Percentiles rank a stretch among this genome's conserved stretches.
Evolutionary conservation across 2,888 invertebrate genomes (phyloP).

Genomic region (Leptopilina syphax): DNA sequence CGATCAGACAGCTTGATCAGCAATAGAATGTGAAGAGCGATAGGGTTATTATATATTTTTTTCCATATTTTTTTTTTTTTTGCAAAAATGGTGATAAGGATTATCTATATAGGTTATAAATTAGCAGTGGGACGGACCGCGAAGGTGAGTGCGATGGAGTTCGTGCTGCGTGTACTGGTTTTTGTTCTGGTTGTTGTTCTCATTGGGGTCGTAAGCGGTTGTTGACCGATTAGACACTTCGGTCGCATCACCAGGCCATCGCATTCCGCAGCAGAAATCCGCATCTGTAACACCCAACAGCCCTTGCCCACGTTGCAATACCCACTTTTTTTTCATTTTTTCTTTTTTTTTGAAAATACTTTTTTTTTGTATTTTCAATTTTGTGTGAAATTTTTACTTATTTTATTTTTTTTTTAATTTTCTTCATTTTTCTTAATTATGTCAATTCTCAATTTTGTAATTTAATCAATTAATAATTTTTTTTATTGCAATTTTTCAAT

Average conservation of each 20-base stretch:
- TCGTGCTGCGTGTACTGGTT: conserved; percentile 75
- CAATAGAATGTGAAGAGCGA: conserved; percentile 17
- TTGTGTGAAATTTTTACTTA: too few relatives aligned
- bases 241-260: conserved; percentile 86
- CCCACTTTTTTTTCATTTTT: conserved; percentile 45
- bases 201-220: conserved; percentile 69
- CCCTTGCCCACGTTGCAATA: conserved; percentile 64
- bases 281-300: conserved; percentile 87
- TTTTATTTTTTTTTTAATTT: too few relatives aligned
- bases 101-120: conserved; percentile 61
- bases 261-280: conserved; percentile 92
- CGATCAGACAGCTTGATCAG: conserved; percentile 53
- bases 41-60: background rate
- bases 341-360: too few relatives aligned
- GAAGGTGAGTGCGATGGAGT: conserved; percentile 76
- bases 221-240: conserved; percentile 72
- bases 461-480: too few relatives aligned
- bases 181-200: conserved; percentile 74
- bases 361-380: too few relatives aligned
- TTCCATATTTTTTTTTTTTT: background rate
- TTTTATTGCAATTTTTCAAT: too few relatives aligned
- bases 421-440: too few relatives aligned
- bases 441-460: too few relatives aligned
- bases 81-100: conserved; percentile 50
- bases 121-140: conserved; percentile 74